A percentile compares a stretch with the other conserved stretches of the same genome.
These are phyloP conservation scores for Drosophila nr. medialis DNA, from an alignment of 2,888 invertebrate species.

Conservation along the genomic window DNA sequence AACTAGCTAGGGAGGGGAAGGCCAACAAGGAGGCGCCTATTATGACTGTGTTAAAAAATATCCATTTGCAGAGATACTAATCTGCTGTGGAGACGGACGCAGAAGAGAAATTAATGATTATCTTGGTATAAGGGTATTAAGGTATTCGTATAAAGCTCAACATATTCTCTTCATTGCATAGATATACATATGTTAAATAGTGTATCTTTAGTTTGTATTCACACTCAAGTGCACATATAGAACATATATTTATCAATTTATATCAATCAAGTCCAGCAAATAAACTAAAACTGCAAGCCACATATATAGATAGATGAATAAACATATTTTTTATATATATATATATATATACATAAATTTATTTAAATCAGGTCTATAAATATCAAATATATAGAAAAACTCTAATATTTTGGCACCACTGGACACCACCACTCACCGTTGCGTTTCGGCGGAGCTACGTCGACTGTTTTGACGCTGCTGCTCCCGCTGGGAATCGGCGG, in stretches of 20 bases:
- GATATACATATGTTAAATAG: not conserved
- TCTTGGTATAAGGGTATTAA: not conserved
- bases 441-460: slow-evolving; percentile 86
- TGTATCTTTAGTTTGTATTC: not conserved
- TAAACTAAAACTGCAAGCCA: not conserved
- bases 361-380: not conserved
- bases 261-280: not conserved
- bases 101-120: not conserved
- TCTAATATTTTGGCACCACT: not conserved
- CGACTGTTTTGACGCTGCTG: slow-evolving; percentile 84
- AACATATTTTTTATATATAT: not conserved
- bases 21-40: not conserved
- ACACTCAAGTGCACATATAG: not conserved
- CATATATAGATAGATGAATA: not conserved
- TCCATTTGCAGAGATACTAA: not conserved
- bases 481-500: not conserved
- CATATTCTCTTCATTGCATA: not conserved
- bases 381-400: too few species aligned
- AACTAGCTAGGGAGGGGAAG: not conserved
- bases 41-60: not conserved
- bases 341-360: not conserved
- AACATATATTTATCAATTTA: not conserved
- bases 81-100: not conserved
- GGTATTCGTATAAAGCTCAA: not conserved
- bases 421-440: slow-evolving; percentile 52